These are phyloP conservation scores for Manis pentadactyla DNA, from an alignment of 2,797 vertebrate genomes.

Conservation along the genomic window DNA sequence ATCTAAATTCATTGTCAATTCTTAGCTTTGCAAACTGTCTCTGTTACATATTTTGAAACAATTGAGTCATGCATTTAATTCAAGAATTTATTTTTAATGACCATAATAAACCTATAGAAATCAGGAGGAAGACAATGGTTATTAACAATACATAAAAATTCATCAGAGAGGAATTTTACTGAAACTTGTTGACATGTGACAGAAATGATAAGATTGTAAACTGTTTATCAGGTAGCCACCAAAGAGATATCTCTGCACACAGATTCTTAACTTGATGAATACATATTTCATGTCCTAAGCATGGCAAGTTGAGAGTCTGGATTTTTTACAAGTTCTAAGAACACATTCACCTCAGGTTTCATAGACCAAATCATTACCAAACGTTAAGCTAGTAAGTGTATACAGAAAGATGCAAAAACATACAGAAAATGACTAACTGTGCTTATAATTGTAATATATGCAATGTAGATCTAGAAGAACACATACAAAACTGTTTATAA, in stretches of 20 bases:
- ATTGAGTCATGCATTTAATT: neutral
- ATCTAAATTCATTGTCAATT: no score
- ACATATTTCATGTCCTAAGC: neutral
- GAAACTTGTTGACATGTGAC: neutral
- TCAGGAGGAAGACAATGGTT: fast-evolving
- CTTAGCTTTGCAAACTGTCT: neutral
- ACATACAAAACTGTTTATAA: fast-evolving
- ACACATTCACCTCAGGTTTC: neutral
- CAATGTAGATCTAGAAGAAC: no score
- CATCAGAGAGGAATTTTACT: neutral
- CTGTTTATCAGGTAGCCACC: neutral
- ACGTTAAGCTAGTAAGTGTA: neutral
- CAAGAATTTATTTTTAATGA: neutral
- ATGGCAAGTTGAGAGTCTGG: neutral
- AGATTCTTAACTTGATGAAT: neutral
- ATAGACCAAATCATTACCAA: neutral
- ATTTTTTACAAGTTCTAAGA: neutral
- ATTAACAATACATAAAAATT: neutral
- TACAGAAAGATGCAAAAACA: neutral
- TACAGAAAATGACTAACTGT: no score
- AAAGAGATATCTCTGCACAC: no score
- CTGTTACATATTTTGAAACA: neutral
- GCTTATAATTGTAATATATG: no score
- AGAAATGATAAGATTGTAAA: neutral
- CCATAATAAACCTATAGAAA: neutral